Percentiles rank a stretch among this genome's conserved stretches.
Evolutionary conservation across 2,888 invertebrate species (phyloP).

Genomic region (Hydrotaea cyrtoneurina): DNA sequence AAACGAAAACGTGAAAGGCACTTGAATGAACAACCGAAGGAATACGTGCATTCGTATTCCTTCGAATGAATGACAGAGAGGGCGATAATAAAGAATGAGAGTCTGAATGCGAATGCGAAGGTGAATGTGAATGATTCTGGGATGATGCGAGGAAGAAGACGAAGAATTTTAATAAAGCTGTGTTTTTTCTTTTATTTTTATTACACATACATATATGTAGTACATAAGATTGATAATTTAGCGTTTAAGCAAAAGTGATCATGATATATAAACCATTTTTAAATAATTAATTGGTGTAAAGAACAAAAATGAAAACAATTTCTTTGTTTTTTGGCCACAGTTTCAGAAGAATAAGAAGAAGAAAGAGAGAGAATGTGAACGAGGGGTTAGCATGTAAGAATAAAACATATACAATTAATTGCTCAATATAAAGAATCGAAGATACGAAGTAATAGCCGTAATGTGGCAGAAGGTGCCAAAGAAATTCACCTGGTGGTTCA

Average conservation of each 20-base stretch:
- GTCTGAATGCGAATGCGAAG: neutral
- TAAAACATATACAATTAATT: conserved; percentile 21
- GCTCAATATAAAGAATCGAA: conserved; percentile 61
- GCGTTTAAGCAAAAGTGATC: conserved; percentile 63
- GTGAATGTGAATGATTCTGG: conserved; percentile 10
- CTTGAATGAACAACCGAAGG: neutral
- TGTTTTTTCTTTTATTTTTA: conserved; percentile 53
- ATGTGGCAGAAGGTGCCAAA: neutral
- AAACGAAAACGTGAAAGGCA: conserved; percentile 68
- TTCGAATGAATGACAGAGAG: neutral
- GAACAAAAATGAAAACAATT: neutral
- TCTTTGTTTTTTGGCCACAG: conserved; percentile 58
- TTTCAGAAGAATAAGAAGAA: conserved; percentile 10
- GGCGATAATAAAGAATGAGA: neutral
- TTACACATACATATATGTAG: neutral
- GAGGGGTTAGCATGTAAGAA: conserved; percentile 34
- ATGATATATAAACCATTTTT: conserved; percentile 50
- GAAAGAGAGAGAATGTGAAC: neutral
- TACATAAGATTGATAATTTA: conserved; percentile 15
- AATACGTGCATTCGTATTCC: too few relatives aligned
- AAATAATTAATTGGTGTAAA: conserved; percentile 41
- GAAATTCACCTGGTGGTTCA: conserved; percentile 23
- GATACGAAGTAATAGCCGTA: neutral
- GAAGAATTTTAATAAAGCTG: conserved; percentile 58
- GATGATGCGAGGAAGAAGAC: neutral